Percentiles rank a stretch among this genome's conserved stretches.
These are phyloP conservation scores for Pantala flavescens DNA, from an alignment of 1,140 invertebrate genomes.

Conservation along the genomic window DNA sequence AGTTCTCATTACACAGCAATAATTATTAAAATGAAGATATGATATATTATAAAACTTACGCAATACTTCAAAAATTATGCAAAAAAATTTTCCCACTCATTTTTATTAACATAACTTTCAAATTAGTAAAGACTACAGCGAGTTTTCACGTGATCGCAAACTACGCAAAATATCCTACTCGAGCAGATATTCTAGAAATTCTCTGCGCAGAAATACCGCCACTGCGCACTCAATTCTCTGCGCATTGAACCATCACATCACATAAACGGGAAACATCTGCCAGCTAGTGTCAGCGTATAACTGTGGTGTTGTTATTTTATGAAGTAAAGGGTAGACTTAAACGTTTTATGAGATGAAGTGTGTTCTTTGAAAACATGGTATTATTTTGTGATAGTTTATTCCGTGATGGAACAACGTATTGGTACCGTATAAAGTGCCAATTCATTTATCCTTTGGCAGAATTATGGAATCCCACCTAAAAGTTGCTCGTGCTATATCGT, in stretches of 20 bases:
- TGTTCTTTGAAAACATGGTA: background rate
- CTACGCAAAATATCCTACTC: background rate
- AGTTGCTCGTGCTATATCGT: background rate
- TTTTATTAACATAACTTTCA: no score
- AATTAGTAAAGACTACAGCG: no score
- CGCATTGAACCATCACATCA: background rate
- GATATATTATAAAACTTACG: no score
- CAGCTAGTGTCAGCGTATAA: background rate
- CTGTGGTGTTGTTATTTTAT: background rate
- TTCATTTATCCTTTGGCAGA: conserved; percentile 6
- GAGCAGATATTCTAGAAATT: background rate
- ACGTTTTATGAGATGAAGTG: background rate
- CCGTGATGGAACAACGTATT: background rate
- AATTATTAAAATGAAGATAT: no score
- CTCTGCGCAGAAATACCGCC: background rate
- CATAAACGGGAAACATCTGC: background rate
- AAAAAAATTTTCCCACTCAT: no score
- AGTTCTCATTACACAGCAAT: no score
- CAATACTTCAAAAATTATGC: no score
- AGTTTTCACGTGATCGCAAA: background rate
- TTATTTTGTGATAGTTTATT: background rate
- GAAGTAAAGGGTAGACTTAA: background rate
- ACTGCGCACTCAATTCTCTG: background rate
- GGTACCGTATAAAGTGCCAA: background rate
- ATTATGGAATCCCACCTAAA: conserved; percentile 1